Percentiles rank a stretch among this genome's conserved stretches.
Conservation (phyloP, 2,888 invertebrate species). For the Sussaba pulchella region DNA sequence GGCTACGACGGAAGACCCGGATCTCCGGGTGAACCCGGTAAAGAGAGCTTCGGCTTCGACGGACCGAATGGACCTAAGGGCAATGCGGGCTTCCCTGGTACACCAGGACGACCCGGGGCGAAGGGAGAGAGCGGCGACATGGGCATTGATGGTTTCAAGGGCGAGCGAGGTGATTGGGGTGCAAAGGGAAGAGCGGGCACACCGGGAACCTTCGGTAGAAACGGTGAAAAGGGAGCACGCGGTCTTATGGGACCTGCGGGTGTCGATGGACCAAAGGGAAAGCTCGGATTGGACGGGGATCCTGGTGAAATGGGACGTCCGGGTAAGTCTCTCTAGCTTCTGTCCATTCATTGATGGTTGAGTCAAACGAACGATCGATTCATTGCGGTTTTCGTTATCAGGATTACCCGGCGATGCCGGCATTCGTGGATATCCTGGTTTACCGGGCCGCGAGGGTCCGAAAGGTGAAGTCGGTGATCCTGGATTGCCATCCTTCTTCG, state of each 20-base stretch:
- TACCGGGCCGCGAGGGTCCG: constrained; percentile 87
- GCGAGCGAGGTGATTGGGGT: constrained; percentile 87
- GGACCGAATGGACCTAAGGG: constrained; percentile 78
- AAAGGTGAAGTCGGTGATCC: constrained; percentile 87
- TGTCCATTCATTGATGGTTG: background rate
- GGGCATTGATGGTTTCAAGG: constrained; percentile 86
- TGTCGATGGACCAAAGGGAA: constrained; percentile 87
- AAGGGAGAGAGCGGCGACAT: constrained; percentile 83
- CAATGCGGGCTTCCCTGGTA: constrained; percentile 81
- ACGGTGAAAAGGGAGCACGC: constrained; percentile 91
- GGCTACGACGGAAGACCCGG: constrained; percentile 91
- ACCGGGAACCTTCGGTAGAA: constrained; percentile 79
- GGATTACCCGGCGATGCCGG: constrained; percentile 86
- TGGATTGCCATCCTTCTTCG: constrained; percentile 80
- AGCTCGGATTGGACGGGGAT: constrained; percentile 87
- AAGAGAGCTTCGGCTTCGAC: constrained; percentile 74
- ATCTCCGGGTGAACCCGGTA: constrained; percentile 88
- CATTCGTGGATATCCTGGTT: constrained; percentile 83
- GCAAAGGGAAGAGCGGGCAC: constrained; percentile 73
- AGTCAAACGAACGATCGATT: background rate
- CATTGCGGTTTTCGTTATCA: constrained; percentile 10
- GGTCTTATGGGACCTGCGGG: constrained; percentile 92
- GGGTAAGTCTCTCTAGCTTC: constrained; percentile 78
- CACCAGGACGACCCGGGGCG: constrained; percentile 81
- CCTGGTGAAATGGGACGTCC: constrained; percentile 87